These are phyloP conservation scores for Umimayanthus kanabou DNA, from an alignment of 92 coral and sea anemone genomes.

Conservation along the genomic window DNA sequence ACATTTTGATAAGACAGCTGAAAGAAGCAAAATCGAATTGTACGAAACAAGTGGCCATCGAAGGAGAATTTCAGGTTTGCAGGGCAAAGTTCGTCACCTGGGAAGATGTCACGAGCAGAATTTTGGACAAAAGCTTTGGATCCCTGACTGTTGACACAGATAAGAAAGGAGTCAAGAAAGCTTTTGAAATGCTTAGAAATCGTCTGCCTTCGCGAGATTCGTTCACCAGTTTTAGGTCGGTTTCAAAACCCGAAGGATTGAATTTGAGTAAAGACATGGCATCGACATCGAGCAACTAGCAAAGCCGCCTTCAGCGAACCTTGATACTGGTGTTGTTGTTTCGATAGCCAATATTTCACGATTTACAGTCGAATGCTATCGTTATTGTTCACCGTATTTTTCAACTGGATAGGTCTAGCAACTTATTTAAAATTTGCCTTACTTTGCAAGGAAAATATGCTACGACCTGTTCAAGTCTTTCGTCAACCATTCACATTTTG, in stretches of 20 bases:
- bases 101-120: conserved; percentile 31
- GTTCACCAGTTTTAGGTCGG: conserved; percentile 24
- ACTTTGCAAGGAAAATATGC: neutral
- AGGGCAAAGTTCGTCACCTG: conserved; percentile 36
- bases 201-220: conserved; percentile 41
- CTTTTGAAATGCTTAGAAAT: conserved; percentile 14
- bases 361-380: neutral
- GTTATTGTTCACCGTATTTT: neutral
- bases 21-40: conserved; percentile 33
- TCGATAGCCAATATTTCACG: neutral
- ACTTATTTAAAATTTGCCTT: neutral
- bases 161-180: conserved; percentile 29
- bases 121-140: conserved; percentile 27
- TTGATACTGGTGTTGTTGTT: neutral
- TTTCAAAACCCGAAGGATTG: conserved; percentile 23
- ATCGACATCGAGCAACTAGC: neutral
- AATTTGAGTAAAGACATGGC: neutral
- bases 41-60: conserved; percentile 10
- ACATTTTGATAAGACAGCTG: conserved; percentile 7
- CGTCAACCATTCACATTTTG: neutral
- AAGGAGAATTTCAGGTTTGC: conserved; percentile 32
- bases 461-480: neutral
- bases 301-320: neutral
- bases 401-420: neutral
- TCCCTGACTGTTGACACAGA: conserved; percentile 22